Evolutionary conservation across 2,888 invertebrate species (phyloP), one percentile per base, ranked within the genome.

Genomic region (Proisotoma minuta): DNA sequence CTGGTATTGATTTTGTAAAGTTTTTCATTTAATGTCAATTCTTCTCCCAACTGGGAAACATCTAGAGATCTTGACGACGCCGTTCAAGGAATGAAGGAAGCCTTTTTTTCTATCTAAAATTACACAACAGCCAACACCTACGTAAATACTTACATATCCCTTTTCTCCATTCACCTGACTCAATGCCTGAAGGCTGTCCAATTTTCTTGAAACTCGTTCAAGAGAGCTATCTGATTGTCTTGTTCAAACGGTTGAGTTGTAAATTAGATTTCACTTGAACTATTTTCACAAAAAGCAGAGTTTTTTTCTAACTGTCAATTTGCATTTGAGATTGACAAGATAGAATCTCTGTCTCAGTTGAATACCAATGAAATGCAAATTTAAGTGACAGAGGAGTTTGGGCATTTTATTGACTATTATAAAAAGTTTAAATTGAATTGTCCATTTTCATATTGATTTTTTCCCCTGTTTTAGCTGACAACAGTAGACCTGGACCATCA

Each of bases 191-290:
- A 43, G 43, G 43, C 43, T 18, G 43, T 43, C 43, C 43, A 43
- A 43, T 43, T 43, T 43, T 43, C 43, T 43, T 43, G 12, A 50
- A 50, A 50, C 27, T 50, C 27, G 50, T 50, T 50, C 50, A 23
- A 26, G 22, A 15, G 23, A 48, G 18, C 28, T 34, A 20, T 56
- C 40, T 5, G 57, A 24, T 43, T 43, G 43, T 43, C 43, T 43
- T 52, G 26, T 52, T 52, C 18, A 26, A 52, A 18, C 18, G 27
- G 28, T n/a, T 52, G 52, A 27, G 26, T 52, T 28, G 26, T 28
- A 52, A 52, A 52, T 52, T 52, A 52, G 28, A 52, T 27, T 52
- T 18, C 20, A 28, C 43, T 43, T 43, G 43, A 43, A 43, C 43
- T 43, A 43, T 43, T 43, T 43, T 20, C 43, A 34, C 34, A 34